Percentiles rank a stretch among this genome's conserved stretches.
Evolutionary conservation across 2,113 vertebrate species (phyloP).

Genomic region (Cephalopholis sonnerati): DNA sequence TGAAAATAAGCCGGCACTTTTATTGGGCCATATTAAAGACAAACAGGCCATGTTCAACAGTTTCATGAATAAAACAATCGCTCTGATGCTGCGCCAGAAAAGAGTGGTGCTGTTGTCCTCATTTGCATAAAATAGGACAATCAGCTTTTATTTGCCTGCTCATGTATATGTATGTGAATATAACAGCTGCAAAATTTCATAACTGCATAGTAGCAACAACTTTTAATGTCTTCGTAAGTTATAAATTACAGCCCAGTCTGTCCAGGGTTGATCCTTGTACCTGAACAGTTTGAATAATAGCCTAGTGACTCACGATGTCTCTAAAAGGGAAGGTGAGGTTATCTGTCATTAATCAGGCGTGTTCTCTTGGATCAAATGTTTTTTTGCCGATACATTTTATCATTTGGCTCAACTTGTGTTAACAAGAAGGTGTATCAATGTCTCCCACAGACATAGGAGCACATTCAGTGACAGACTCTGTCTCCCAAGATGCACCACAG

Average conservation of each 20-base stretch:
- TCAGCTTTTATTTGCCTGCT: neutral
- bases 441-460: no score
- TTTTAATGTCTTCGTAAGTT: slow-evolving; percentile 7
- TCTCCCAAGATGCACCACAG: no score
- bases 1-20: slow-evolving; percentile 24
- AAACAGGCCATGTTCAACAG: slow-evolving; percentile 23
- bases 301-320: neutral
- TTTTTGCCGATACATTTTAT: neutral
- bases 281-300: slow-evolving; percentile 9
- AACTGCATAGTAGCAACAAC: neutral
- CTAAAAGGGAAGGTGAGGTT: neutral
- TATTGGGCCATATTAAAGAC: slow-evolving; percentile 28
- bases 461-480: no score
- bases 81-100: slow-evolving; percentile 17
- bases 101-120: neutral
- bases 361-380: neutral
- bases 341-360: neutral
- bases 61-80: slow-evolving; percentile 63
- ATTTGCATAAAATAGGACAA: slow-evolving; percentile 32
- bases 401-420: neutral
- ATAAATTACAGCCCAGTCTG: neutral
- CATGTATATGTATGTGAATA: neutral
- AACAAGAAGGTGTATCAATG: neutral
- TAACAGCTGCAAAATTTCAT: neutral
- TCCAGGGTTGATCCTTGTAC: neutral